Conservation (phyloP, 1,140 invertebrate species). For the Trichonephila clavipes region DNA sequence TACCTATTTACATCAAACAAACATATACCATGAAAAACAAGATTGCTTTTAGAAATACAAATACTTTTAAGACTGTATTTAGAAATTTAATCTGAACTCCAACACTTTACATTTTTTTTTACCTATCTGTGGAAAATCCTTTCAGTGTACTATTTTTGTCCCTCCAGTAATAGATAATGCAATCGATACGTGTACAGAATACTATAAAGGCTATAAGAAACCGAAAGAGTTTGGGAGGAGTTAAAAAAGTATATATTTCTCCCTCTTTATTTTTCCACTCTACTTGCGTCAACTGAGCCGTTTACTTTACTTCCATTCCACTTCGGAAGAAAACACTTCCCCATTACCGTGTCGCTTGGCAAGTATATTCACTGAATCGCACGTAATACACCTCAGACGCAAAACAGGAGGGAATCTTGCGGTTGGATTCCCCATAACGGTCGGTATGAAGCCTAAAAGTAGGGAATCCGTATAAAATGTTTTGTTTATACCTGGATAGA, state of each 20-base stretch:
- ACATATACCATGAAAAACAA: no score
- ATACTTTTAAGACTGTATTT: no score
- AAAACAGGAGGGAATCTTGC: conserved; percentile 17
- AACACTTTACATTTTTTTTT: no score
- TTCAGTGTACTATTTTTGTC: neutral
- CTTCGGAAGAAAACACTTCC: conserved; percentile 4
- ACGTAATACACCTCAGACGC: conserved; percentile 15
- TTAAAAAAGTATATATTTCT: neutral
- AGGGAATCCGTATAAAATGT: neutral
- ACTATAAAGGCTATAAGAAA: neutral
- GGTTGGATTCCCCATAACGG: conserved; percentile 50
- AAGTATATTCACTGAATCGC: neutral
- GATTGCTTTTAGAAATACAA: no score
- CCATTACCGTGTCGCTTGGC: conserved; percentile 8
- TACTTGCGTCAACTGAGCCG: conserved; percentile 56
- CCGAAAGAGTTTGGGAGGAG: neutral
- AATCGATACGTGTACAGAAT: neutral
- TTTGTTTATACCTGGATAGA: conserved; percentile 8
- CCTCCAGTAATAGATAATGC: neutral
- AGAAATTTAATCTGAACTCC: no score
- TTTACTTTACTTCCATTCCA: conserved; percentile 54
- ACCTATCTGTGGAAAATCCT: no score
- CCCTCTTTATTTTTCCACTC: conserved; percentile 47
- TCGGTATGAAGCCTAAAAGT: neutral
- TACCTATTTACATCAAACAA: no score